Base-by-base conservation (phyloP, 92 coral and sea anemone genomes). In the Epizoanthus illoricatus region DNA sequence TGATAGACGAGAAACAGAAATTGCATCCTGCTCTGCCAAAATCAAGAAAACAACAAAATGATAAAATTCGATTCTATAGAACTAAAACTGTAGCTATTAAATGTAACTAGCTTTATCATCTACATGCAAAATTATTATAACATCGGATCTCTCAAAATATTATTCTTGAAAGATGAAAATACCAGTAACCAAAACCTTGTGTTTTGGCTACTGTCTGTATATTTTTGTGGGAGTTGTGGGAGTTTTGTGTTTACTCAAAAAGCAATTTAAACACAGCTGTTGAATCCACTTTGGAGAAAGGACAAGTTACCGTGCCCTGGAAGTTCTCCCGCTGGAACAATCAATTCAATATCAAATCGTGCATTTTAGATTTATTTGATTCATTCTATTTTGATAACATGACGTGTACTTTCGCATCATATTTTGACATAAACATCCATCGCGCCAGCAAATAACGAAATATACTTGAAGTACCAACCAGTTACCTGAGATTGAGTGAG, bases 321-420 rank as follows among this genome's bases (percentile, higher is more conserved):
- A 40, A 10, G n/a, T 21, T 21, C 60, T 47, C 54, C 60, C 28
- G 47, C 69, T 36, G 70, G 47, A 78, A 63, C 71, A 78, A 62
- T 78, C 71, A 17, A 63, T 62, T 63, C 82, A 78, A 63, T 58
- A 76, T 61, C 69, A 7, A 60, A 19, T 59, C 69, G 39, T 15
- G 57, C 62, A 76, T 0, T 42, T 23, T 60, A 4, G 47, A 42
- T 61, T 78, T 17, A 42, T 61, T 78, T 17, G 82, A 62, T 43
- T 62, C 58, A 62, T 7, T 43, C 71, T 78, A 78, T 78, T 62
- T 78, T 62, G 18, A 70, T 78, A 78, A 62, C 70, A 78, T 78
- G 82, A 63, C 82, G 47, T 78, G 43, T 68, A 68, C 73, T 68
- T 68, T 68, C 73, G 73, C 52, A 16, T 68, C 49, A 19, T 36